A percentile compares a stretch with the other conserved stretches of the same genome.
These are phyloP conservation scores for Carettochelys insculpta DNA, from an alignment of 2,113 vertebrate species.

Conservation along the genomic window DNA sequence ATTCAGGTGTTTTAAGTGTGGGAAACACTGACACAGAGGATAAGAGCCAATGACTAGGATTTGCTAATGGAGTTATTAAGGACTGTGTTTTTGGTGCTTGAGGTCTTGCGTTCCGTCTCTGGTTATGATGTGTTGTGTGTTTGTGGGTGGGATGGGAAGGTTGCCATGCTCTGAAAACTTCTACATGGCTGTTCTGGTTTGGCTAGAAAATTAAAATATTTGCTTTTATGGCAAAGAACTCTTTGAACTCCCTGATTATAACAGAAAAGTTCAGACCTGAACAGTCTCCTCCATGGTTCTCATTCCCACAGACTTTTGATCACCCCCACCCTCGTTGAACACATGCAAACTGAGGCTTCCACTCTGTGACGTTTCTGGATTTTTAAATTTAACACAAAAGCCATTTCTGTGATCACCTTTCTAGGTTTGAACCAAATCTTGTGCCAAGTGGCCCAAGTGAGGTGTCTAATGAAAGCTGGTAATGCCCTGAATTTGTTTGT, in stretches of 20 bases:
- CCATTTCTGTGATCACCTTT: too few species aligned
- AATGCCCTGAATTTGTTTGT: too few species aligned
- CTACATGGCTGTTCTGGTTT: not conserved
- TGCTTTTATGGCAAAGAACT: not conserved
- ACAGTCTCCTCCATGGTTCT: not conserved
- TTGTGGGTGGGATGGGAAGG: too few species aligned
- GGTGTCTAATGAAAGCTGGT: too few species aligned
- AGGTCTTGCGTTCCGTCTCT: not conserved
- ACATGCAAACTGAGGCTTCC: not conserved
- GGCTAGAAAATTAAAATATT: not conserved
- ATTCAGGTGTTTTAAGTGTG: too few species aligned
- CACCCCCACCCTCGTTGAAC: not conserved
- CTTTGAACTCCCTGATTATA: not conserved
- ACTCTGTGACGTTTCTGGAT: too few species aligned
- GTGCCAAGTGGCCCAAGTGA: too few species aligned
- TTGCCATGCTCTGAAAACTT: not conserved
- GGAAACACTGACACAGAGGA: too few species aligned
- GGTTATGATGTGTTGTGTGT: not conserved
- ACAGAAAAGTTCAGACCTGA: not conserved
- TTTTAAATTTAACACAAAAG: too few species aligned
- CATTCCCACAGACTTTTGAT: not conserved
- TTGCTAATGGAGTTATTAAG: not conserved
- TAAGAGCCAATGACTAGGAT: not conserved
- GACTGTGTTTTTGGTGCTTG: not conserved
- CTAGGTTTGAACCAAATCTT: too few species aligned